These are phyloP conservation scores for Cephus sareptanus DNA, from an alignment of 2,888 invertebrate species.

Conservation along the genomic window DNA sequence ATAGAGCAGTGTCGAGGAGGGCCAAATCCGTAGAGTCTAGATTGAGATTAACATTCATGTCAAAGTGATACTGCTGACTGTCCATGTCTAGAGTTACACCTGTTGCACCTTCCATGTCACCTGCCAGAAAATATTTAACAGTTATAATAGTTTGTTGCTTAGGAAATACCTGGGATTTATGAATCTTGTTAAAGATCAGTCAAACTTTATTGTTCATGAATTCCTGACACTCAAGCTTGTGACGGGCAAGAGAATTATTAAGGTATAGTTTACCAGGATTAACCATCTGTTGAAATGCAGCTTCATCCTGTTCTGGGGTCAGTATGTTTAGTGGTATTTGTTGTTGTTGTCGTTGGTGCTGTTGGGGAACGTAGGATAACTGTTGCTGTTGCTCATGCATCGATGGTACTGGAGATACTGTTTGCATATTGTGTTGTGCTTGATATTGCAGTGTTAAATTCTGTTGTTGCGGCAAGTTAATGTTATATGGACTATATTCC, in stretches of 20 bases:
- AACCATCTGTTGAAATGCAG: slow-evolving; percentile 29
- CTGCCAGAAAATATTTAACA: slow-evolving; percentile 9
- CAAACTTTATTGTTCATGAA: slow-evolving; percentile 11
- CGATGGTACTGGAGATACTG: neutral
- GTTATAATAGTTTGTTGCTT: neutral
- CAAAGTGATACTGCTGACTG: slow-evolving; percentile 50
- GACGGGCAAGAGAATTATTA: no score
- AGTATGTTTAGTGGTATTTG: slow-evolving; percentile 35
- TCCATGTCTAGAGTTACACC: slow-evolving; percentile 57
- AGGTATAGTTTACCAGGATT: slow-evolving; percentile 34
- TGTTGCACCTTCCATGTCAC: slow-evolving; percentile 35
- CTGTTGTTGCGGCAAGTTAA: slow-evolving; percentile 38
- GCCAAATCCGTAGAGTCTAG: slow-evolving; percentile 65
- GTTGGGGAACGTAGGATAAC: slow-evolving; percentile 27
- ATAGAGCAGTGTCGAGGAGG: slow-evolving; percentile 62
- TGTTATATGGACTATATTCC: slow-evolving; percentile 41
- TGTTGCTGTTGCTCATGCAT: slow-evolving; percentile 19
- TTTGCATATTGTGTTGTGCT: slow-evolving; percentile 8
- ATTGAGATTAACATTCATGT: slow-evolving; percentile 49
- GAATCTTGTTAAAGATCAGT: slow-evolving; percentile 19
- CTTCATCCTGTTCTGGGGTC: slow-evolving; percentile 25
- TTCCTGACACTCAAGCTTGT: neutral
- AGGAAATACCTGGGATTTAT: neutral
- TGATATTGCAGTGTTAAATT: slow-evolving; percentile 32
- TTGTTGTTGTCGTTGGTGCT: slow-evolving; percentile 26